phyloP scores from a whole-genome alignment of 2,888 invertebrate genomes.

The Liodrosophila aerea region DNA sequence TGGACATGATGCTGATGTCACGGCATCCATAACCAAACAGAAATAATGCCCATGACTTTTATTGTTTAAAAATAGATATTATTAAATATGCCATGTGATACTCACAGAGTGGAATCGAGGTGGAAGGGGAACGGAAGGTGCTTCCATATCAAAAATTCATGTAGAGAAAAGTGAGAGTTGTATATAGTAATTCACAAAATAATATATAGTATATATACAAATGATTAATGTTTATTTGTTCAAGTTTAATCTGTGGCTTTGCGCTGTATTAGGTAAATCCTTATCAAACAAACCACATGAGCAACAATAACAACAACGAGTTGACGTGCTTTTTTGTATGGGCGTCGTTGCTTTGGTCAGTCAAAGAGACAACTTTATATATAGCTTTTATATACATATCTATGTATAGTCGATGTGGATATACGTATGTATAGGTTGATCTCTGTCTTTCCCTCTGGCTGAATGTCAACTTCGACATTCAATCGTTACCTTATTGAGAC shows the following conservation, averaged over 20 bases:
- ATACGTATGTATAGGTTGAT: too few relatives aligned
- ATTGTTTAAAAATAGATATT: constrained; percentile 41
- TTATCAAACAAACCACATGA: constrained; percentile 27
- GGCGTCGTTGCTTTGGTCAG: constrained; percentile 27
- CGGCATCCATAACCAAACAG: constrained; percentile 23
- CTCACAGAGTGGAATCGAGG: background rate
- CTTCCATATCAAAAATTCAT: background rate
- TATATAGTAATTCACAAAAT: constrained; percentile 2
- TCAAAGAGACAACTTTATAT: constrained; percentile 9
- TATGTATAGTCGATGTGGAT: too few relatives aligned
- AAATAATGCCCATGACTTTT: constrained; percentile 54
- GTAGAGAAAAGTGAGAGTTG: constrained; percentile 25
- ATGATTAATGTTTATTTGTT: constrained; percentile 28
- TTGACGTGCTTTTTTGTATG: constrained; percentile 18
- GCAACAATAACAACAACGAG: background rate
- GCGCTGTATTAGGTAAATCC: constrained; percentile 30
- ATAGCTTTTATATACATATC: background rate
- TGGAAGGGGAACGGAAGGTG: too few relatives aligned
- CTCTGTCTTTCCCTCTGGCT: too few relatives aligned
- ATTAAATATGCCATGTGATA: constrained; percentile 23
- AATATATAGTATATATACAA: background rate
- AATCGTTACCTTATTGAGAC: constrained; percentile 50
- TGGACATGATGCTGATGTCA: constrained; percentile 59
- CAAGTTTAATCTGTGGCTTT: constrained; percentile 10
- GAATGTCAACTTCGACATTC: constrained; percentile 43